Evolutionary conservation across 2,113 vertebrate species (phyloP).

Genomic region (Hydrolagus affinis): DNA sequence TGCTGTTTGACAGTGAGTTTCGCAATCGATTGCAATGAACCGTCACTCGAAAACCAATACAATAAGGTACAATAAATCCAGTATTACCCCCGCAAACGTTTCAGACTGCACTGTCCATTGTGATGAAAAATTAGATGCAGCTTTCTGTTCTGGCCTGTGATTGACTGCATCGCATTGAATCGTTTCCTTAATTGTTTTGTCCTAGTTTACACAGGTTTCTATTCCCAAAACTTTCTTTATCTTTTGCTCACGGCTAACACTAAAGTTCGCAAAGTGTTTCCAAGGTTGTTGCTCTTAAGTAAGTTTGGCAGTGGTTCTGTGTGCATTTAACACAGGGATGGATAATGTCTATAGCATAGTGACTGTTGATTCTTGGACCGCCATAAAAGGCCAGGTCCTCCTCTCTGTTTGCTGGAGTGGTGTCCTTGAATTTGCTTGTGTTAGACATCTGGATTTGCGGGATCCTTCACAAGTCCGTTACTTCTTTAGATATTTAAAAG

Average conservation of each 20-base stretch:
- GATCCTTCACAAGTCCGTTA: not conserved
- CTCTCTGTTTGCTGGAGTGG: constrained; percentile 35
- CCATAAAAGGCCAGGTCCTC: constrained; percentile 52
- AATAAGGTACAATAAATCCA: not conserved
- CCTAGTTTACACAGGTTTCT: not conserved
- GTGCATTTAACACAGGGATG: not conserved
- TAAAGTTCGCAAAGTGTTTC: not conserved
- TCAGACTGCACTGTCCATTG: not conserved
- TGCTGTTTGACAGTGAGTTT: not conserved
- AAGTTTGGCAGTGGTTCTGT: not conserved
- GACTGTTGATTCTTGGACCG: constrained; percentile 31
- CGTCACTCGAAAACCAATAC: not conserved
- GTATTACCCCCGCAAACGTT: not conserved
- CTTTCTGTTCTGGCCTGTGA: not conserved
- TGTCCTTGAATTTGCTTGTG: constrained; percentile 38
- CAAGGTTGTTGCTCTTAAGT: not conserved
- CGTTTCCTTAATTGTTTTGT: not conserved
- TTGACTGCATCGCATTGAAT: not conserved
- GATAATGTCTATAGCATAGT: constrained; percentile 30
- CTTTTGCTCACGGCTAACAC: not conserved
- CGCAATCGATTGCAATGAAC: not conserved
- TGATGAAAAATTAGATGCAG: not conserved
- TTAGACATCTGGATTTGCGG: constrained; percentile 37
- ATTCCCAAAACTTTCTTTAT: not conserved
- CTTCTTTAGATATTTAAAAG: not conserved